Base-by-base conservation (phyloP, 2,113 vertebrate genomes). In the Corynorhinus townsendii region DNA sequence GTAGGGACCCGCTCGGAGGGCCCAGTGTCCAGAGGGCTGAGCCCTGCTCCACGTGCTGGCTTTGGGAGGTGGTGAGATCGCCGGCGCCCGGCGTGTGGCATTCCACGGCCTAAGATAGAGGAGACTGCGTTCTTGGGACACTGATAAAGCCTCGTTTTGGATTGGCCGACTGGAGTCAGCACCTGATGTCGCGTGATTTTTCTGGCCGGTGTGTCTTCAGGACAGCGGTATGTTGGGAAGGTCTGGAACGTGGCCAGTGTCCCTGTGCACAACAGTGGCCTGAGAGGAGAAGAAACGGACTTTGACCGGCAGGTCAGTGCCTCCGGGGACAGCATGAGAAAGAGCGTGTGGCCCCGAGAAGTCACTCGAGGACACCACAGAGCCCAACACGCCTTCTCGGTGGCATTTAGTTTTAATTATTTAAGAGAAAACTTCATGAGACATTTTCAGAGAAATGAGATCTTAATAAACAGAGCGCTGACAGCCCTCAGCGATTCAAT, bases 381-480 rank as follows among this genome's bases (percentile, higher is more conserved):
- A 15, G 56, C 87, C 89, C 45, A 69, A 43, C 45, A 33, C 8
- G 71, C 59, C 75, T 89, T 86, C 16, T 47, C 68, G 90, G 93
- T 84, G 77, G 91, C 24, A 85, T 95, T 87, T 87, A 35, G 80
- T 75, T 81, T 94, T 80, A 93, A 94, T 94, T 91, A 93, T 95
- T 85, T 69, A 94, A 86, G 90, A 72, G 87, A 93, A 86, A 87
- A 80, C 69, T 73, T 91, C 80, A 77, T 73, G 86, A 95, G 86
- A 45, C 91, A 80, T 90, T 97, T 96, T 96, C 95, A 92, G 94
- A 93, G 89, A 95, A 85, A 87, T 69, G 95, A 87, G 93, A 47
- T 71, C 84, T 91, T 95, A 81, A 87, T 93, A 69, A 90, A 35
- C 94, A 5, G 38, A 43, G 89, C 22, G 47, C 96, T 83, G n/a